Base-by-base conservation (phyloP, 2,888 invertebrate genomes). In the Sipunculus nudus region DNA sequence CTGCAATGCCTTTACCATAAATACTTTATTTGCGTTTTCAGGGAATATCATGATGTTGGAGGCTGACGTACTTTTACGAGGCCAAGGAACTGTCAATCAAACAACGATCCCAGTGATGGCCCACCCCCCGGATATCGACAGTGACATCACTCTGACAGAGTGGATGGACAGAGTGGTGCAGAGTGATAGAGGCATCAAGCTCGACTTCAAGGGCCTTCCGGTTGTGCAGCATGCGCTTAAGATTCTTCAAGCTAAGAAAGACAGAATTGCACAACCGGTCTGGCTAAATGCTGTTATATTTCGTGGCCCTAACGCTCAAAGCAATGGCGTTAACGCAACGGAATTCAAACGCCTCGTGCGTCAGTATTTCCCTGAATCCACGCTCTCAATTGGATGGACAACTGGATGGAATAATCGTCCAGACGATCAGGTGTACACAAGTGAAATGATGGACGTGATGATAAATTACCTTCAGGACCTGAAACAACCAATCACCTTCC, bases 251-350 rank as follows among this genome's bases (percentile, higher is more conserved):
- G 54, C 59, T 23, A 66, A 67, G 28, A 40, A 62, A 32, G 48
- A 67, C 1, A 32, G 45, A n/a, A 45, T 73, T 23, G 59, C 61
- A 25, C 67, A 68, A 75, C 93, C 93, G 0, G 79, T 95, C 3
- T 93, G 93, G 92, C 81, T 95, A 59, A 95, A 95, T 81, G 94
- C 94, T 0, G 95, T 95, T 81, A 92, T 95, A 67, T 84, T 92
- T 4, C 78, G 85, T 0, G 94, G 94, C 0, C 94, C 94, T 0
- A 87, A 89, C 58, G 81, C 87, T 8, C 86, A 85, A 1, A 28
- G 49, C 25, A 38, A 16, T 78, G 90, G 91, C 0, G 89, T 94
- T 0, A 87, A 91, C 75, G 84, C 90, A 0, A 79, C 76, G 3
- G 73, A 78, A 60, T 95, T 95, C 83, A 83, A 94, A 28, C 75